These are phyloP conservation scores for Anguilla megastoma DNA, from an alignment of 2,797 vertebrate genomes.

Conservation along the genomic window DNA sequence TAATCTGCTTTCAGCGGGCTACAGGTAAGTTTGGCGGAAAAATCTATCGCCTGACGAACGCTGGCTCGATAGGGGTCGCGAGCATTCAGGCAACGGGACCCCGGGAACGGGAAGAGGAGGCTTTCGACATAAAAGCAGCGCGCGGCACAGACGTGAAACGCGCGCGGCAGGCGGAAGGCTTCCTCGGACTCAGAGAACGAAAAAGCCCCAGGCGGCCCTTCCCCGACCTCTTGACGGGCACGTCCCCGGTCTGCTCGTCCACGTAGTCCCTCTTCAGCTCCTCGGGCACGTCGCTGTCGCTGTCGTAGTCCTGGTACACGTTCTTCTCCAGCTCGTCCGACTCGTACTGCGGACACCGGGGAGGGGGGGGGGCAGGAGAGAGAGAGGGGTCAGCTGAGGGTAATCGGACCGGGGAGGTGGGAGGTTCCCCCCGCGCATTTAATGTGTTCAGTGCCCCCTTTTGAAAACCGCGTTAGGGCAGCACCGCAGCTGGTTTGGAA, in stretches of 20 bases:
- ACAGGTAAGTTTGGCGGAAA: background rate
- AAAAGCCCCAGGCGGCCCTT: background rate
- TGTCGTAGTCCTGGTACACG: conserved; percentile 96
- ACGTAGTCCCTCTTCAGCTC: conserved; percentile 96
- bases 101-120: background rate
- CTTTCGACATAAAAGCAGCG: background rate
- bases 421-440: background rate
- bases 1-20: background rate
- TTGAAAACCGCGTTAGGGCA: background rate
- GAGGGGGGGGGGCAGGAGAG: background rate
- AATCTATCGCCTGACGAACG: no score
- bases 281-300: conserved; percentile 94
- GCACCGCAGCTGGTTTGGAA: background rate
- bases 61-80: no score
- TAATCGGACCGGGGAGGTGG: background rate
- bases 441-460: background rate
- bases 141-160: background rate
- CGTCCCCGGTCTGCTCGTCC: conserved; percentile 95
- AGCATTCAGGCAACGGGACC: background rate
- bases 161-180: no score
- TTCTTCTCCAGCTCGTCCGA: conserved; percentile 97
- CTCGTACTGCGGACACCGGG: conserved; percentile 78
- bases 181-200: background rate
- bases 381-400: background rate
- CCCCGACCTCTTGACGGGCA: conserved; percentile 87